Conservation (phyloP, 2,797 vertebrate genomes). For the Gouania willdenowi region DNA sequence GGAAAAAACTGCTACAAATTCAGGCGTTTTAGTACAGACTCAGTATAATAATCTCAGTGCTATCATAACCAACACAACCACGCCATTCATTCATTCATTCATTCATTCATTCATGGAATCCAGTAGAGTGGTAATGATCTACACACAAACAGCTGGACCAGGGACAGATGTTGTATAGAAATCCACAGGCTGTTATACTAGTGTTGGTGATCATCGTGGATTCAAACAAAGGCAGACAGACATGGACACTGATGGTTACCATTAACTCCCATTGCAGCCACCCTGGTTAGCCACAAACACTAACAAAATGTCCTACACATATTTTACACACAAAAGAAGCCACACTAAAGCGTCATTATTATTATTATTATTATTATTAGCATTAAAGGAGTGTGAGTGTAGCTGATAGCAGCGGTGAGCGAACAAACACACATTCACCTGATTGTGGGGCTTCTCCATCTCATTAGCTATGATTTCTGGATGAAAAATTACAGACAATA, state of each 20-base stretch:
- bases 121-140: not conserved
- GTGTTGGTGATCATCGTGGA: slow-evolving; percentile 58
- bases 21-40: slow-evolving; percentile 49
- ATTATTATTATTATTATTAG: not conserved
- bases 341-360: not conserved
- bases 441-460: slow-evolving; percentile 27
- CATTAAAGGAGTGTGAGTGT: slow-evolving; percentile 9
- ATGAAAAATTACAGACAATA: not conserved
- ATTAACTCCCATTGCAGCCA: slow-evolving; percentile 9
- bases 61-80: slow-evolving; percentile 43
- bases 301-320: too few species aligned
- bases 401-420: slow-evolving; percentile 49
- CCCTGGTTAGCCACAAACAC: too few species aligned
- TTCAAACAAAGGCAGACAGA: slow-evolving; percentile 72
- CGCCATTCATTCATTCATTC: slow-evolving; percentile 25
- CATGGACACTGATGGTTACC: slow-evolving; percentile 8
- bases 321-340: slow-evolving; percentile 1
- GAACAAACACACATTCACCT: slow-evolving; percentile 62
- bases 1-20: too few species aligned
- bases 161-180: slow-evolving; percentile 18
- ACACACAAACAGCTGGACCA: not conserved
- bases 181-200: slow-evolving; percentile 37
- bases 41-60: slow-evolving; percentile 38
- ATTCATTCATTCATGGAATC: slow-evolving; percentile 23
- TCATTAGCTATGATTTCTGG: slow-evolving; percentile 40